Evolutionary conservation across 1,140 invertebrate genomes (phyloP).

Genomic region (Drosophila eugracilis): DNA sequence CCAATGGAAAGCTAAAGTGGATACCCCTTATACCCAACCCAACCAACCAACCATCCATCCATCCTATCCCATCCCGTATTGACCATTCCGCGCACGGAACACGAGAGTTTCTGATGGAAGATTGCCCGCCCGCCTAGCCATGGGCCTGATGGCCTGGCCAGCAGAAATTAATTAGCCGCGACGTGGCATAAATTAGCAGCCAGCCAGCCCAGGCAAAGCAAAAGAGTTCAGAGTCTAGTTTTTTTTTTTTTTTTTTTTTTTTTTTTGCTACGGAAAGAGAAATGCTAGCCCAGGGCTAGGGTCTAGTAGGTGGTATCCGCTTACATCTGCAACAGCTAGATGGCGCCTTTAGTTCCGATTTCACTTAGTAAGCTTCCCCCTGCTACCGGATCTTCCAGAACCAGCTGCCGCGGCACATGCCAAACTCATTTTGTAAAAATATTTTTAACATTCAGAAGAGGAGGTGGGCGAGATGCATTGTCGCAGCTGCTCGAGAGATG

Average conservation of each 20-base stretch:
- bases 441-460: conserved; percentile 67
- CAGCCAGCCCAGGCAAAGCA: neutral
- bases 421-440: conserved; percentile 74
- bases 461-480: conserved; percentile 34
- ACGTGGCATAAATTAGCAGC: conserved; percentile 78
- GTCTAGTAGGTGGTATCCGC: conserved; percentile 3
- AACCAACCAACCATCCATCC: neutral
- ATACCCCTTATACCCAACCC: neutral
- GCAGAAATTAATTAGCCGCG: conserved; percentile 75
- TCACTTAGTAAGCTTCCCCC: neutral
- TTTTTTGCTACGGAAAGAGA: too few species aligned
- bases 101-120: conserved; percentile 62
- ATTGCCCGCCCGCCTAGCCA: conserved; percentile 31
- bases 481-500: conserved; percentile 30
- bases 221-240: conserved; percentile 12
- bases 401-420: conserved; percentile 67
- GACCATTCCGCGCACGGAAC: conserved; percentile 62
- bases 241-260: too few species aligned
- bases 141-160: conserved; percentile 47
- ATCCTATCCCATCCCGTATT: conserved; percentile 21
- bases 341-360: conserved; percentile 1
- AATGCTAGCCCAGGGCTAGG: too few species aligned
- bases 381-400: neutral
- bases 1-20: conserved; percentile 62
- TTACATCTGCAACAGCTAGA: neutral